Evolutionary conservation across 2,888 invertebrate genomes (phyloP).

Genomic region (Rapana venosa): DNA sequence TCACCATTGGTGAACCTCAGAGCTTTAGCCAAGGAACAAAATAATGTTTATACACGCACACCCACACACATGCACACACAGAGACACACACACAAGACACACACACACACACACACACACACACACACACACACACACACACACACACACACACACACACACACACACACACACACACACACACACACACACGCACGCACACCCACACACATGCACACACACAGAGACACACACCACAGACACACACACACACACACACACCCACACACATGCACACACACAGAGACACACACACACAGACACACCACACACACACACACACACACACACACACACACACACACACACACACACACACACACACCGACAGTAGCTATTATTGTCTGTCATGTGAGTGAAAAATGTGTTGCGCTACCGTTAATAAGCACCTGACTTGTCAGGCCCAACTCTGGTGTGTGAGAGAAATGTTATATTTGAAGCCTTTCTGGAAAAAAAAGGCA

Average conservation of each 20-base stretch:
- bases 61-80: background rate
- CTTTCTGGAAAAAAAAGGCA: no score
- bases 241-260: background rate
- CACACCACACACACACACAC: background rate
- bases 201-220: background rate
- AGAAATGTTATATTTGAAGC: no score
- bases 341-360: conserved; percentile 6
- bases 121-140: background rate
- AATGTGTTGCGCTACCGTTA: no score
- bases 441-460: no score
- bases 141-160: background rate
- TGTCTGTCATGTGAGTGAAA: no score
- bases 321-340: background rate
- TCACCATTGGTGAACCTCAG: no score
- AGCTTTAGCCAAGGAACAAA: no score
- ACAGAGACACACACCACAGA: background rate
- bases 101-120: no score
- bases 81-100: no score
- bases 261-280: background rate
- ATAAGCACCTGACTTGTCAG: no score
- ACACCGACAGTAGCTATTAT: no score
- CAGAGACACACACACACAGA: background rate
- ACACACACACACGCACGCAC: background rate
- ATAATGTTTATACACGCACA: no score
- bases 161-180: background rate